Conservation (phyloP, 2,797 vertebrate species). For the Neopelma chrysocephalum region DNA sequence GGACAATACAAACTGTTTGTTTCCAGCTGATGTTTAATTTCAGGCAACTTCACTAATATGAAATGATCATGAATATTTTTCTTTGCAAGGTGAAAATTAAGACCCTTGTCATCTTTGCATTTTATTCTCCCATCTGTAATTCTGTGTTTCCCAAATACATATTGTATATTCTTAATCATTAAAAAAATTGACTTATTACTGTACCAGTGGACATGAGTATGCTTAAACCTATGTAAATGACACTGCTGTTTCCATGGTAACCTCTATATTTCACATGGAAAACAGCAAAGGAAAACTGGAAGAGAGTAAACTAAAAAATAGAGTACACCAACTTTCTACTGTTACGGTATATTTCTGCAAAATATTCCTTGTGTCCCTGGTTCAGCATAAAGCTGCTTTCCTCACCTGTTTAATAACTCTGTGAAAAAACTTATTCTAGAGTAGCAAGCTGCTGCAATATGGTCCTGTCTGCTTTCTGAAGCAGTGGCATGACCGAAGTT, state of each 20-base stretch:
- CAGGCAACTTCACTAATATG: neutral
- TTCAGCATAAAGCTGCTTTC: neutral
- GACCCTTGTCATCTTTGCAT: neutral
- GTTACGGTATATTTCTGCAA: neutral
- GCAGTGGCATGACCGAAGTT: neutral
- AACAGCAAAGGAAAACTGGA: neutral
- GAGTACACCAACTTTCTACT: neutral
- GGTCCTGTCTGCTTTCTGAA: neutral
- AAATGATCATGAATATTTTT: neutral
- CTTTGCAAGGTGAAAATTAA: neutral
- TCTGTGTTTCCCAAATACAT: neutral
- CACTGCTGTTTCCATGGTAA: neutral
- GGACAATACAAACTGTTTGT: neutral
- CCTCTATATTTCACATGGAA: neutral
- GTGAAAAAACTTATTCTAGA: neutral
- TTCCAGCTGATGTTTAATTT: neutral
- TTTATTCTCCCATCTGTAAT: neutral
- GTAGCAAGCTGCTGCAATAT: neutral
- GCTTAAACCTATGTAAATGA: neutral
- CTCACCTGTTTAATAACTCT: neutral
- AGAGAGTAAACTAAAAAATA: neutral
- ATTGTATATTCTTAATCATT: neutral
- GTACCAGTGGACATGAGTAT: neutral
- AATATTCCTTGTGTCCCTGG: neutral
- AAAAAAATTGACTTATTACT: neutral